Percentiles rank a stretch among this genome's conserved stretches.
These are phyloP conservation scores for Sarcophaga bullata DNA, from an alignment of 1,140 invertebrate genomes.

Conservation along the genomic window DNA sequence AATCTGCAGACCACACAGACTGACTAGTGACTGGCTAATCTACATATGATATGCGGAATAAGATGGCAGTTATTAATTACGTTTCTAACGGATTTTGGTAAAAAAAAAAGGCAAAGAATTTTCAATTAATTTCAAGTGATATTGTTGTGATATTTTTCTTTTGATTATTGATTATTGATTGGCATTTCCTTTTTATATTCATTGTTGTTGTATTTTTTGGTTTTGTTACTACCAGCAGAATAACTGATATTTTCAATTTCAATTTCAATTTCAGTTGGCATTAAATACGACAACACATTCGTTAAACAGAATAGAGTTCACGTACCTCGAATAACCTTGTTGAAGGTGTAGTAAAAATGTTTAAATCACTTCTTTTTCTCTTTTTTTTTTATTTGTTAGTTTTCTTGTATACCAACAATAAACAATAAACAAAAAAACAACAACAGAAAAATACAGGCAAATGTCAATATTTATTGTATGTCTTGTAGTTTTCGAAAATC, in stretches of 20 bases:
- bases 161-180: background rate
- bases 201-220: no score
- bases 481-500: no score
- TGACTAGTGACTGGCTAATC: background rate
- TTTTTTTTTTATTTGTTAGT: background rate
- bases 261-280: no score
- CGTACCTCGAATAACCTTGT: constrained; percentile 14
- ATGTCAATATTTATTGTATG: background rate
- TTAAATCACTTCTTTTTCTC: no score
- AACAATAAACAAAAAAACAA: no score
- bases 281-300: background rate
- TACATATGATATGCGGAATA: background rate
- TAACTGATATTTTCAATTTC: no score
- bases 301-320: background rate
- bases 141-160: no score
- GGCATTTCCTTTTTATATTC: background rate
- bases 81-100: background rate
- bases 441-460: background rate
- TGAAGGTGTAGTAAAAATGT: background rate
- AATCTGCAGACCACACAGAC: background rate
- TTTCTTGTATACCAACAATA: background rate
- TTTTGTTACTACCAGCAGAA: no score
- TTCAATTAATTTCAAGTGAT: no score
- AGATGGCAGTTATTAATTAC: no score
- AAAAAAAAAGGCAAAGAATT: background rate